Evolutionary conservation across 2,113 vertebrate genomes (phyloP), one percentile per base, ranked within the genome.

Genomic region (Halcyon senegalensis): DNA sequence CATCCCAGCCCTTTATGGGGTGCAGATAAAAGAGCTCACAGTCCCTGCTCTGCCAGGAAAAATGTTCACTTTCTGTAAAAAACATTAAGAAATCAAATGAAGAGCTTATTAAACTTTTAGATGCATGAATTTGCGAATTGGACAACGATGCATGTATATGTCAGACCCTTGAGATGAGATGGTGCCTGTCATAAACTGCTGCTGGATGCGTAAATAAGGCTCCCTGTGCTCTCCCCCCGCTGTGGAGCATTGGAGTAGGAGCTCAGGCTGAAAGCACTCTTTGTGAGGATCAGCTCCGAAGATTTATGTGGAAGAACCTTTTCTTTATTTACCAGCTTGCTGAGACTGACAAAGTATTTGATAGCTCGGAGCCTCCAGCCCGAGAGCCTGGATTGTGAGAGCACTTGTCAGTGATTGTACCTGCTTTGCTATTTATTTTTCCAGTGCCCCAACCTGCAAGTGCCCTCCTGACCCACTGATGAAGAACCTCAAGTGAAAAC

Each of bases 81-180:
- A 91, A 72, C 88, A 92, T 97, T 92, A 97, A 95, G 93, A 96
- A 97, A 97, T 89, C 96, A 92, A 93, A 88, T 90, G 73, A 97
- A 96, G 91, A 91, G 23, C 77, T 96, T 96, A 93, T 96, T 95
- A 96, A 96, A 96, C 80, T 96, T 95, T 56, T 62, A 96, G 93
- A 95, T 93, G 93, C 73, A 94, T 88, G 90, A 86, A 96, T 90
- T 55, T 95, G 68, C 1, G 2, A 96, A 88, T 51, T 95, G 94
- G 94, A 92, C 93, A 84, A 76, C 0, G 28, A 41, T 41, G 53
- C 9, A 9, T 68, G 73, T 62, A 68, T 79, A 31, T 89, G 90
- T 90, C 88, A 89, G 90, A 83, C 30, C 70, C 93, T 28, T 74
- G 94, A 93, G 92, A 87, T 94, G 94, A 85, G 93, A 94, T 62